Percentiles rank a stretch among this genome's conserved stretches.
Conservation (phyloP, 1,140 invertebrate species). For the Ladona fulva region DNA sequence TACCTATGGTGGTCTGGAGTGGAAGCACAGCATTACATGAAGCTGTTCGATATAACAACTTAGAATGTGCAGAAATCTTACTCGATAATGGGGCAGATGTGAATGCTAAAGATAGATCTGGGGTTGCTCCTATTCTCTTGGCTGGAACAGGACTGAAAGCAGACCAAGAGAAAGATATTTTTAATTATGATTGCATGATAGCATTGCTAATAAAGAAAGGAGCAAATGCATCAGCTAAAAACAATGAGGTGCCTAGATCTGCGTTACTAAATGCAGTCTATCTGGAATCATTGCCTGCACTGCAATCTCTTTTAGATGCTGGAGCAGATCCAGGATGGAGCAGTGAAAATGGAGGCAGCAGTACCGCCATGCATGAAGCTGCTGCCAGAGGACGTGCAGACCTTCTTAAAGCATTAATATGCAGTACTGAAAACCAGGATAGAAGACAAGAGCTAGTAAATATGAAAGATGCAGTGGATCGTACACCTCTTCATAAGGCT, state of each 20-base stretch:
- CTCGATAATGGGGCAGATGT: no score
- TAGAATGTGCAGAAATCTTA: no score
- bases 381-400: slow-evolving; percentile 27
- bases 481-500: slow-evolving; percentile 31
- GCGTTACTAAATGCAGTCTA: slow-evolving; percentile 41
- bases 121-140: no score
- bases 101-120: no score
- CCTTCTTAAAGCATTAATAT: slow-evolving; percentile 1
- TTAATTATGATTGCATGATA: slow-evolving; percentile 22
- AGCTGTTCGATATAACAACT: no score
- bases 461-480: slow-evolving; percentile 16
- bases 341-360: slow-evolving; percentile 35
- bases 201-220: slow-evolving; percentile 25
- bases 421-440: background rate
- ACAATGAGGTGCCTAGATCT: slow-evolving; percentile 29
- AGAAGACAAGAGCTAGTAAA: background rate
- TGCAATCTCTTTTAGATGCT: slow-evolving; percentile 35
- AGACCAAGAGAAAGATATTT: no score
- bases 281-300: slow-evolving; percentile 34
- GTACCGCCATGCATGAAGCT: slow-evolving; percentile 38
- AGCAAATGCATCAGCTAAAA: slow-evolving; percentile 26
- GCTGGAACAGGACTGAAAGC: no score
- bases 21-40: no score
- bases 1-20: no score
- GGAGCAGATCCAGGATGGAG: slow-evolving; percentile 31